Conservation (phyloP, 2,113 vertebrate species). For the Limanda limanda region DNA sequence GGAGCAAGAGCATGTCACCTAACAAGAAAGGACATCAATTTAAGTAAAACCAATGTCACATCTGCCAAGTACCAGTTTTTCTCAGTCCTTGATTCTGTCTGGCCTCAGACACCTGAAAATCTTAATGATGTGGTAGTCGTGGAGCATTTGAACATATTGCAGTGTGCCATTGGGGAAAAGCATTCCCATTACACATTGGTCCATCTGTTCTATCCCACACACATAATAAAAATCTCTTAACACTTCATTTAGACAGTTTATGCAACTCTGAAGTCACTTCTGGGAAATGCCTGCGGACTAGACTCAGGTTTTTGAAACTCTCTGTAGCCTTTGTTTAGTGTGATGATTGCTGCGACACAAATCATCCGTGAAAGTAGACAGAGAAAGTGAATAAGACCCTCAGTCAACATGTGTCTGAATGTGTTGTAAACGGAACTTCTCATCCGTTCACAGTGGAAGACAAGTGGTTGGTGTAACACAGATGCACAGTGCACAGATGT, state of each 20-base stretch:
- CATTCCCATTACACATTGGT: conserved; percentile 42
- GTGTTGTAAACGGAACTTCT: neutral
- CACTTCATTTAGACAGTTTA: conserved; percentile 56
- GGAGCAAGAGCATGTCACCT: too few species aligned
- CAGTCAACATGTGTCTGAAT: neutral
- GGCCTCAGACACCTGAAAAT: neutral
- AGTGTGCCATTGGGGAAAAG: conserved; percentile 32
- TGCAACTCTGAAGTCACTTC: conserved; percentile 55
- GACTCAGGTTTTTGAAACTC: conserved; percentile 15
- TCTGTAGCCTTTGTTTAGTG: conserved; percentile 10
- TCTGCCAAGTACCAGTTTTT: neutral
- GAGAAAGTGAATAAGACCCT: neutral
- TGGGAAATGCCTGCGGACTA: conserved; percentile 44
- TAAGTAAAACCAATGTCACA: neutral
- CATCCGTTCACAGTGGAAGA: neutral
- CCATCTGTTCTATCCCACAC: conserved; percentile 62
- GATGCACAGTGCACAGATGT: neutral
- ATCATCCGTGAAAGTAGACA: neutral
- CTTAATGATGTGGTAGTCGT: conserved; percentile 11
- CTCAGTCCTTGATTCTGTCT: neutral
- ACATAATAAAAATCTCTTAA: conserved; percentile 58
- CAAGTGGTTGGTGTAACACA: neutral
- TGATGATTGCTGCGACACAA: conserved; percentile 9
- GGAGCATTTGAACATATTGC: conserved; percentile 35
- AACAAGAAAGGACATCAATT: neutral